Evolutionary conservation across 2,113 vertebrate species (phyloP), one percentile per base, ranked within the genome.

Genomic region (Corapipo altera): DNA sequence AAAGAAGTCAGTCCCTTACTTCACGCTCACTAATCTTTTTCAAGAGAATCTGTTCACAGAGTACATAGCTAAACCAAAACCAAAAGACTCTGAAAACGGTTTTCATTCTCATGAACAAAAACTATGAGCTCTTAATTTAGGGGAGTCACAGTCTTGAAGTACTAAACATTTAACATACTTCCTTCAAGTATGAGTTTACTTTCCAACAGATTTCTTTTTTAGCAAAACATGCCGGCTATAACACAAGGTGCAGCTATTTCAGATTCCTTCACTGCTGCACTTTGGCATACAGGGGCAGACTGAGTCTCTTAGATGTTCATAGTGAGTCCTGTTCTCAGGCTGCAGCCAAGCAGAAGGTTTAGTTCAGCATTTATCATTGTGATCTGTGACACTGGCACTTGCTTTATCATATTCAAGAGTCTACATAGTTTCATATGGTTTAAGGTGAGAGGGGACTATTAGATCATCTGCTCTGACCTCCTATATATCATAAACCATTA

Each of bases 401-500:
- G 46, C 57, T 93, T 91, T 95, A 91, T 87, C 73, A 81, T 91
- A 96, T 93, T 89, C 94, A 93, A 52, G 78, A 83, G 55, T 65
- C 88, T 90, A 83, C 3, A 52, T 88, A 75, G 86, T 89, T 95
- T 97, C 93, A 95, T 89, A 93, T 78, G 73, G 84, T 95, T 93
- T 95, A 93, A 97, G 96, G 93, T 95, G 94, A 96, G 83, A 87
- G 59, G 33, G 76, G 65, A 70, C 69, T 93, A 95, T 96, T 95
- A 91, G 95, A 95, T 93, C 91, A 93, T 92, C 83, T 92, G 52
- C 44, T 81, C 73, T 91, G 86, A 92, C 86, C 93, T 91, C 80
- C 43, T 39, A 91, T 95, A 87, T 55, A 95, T 95, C 95, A 95
- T 86, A 93, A 95, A 89, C 89, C 69, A 92, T 92, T 95, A 96